Evolutionary conservation across 2,113 vertebrate genomes (phyloP), one percentile per base, ranked within the genome.

Genomic region (Fulmarus glacialis): DNA sequence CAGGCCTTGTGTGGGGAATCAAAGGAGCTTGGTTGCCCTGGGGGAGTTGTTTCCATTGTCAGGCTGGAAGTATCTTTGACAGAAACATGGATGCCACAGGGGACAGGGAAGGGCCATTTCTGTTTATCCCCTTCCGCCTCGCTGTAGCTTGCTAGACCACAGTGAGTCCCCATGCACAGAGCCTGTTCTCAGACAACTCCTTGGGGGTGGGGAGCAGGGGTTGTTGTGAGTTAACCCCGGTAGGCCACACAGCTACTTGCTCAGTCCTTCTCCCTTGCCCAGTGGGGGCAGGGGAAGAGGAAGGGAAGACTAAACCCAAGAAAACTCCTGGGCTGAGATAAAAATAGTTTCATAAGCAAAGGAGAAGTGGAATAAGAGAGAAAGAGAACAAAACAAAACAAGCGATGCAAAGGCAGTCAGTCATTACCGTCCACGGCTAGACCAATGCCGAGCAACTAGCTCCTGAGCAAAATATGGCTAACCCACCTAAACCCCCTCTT

Each of bases 61-160:
- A 29, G 19, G 8, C 16, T 68, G n/a, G 7, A 48, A 67, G 18
- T 42, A 67, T 22, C 15, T 72, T 67, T 62, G 34, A 22, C 30
- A 62, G 15, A 77, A 90, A 53, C 12, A 21, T 3, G 45, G 22
- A 21, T 83, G 11, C 26, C 16, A 50, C 30, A 15, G 24, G 30
- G 12, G 7, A 50, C 30, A 5, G 3, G 8, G 17, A 67, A 53
- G 58, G 17, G 20, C 40, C 0, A 4, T 66, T 83, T 83, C 36
- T 53, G 4, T 38, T 71, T 27, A 21, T 14, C 2, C 19, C 1
- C 14, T 45, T 42, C 7, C 8, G 19, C 6, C 3, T 11, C 4
- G 5, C 15, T 27, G 30, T 27, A 38, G 45, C 26, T 72, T 32
- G 22, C 18, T 63, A 32, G 47, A 23, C 60, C 40, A 56, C 34